Evolutionary conservation across 2,113 vertebrate species (phyloP).

Genomic region (Percopsis transmontana): DNA sequence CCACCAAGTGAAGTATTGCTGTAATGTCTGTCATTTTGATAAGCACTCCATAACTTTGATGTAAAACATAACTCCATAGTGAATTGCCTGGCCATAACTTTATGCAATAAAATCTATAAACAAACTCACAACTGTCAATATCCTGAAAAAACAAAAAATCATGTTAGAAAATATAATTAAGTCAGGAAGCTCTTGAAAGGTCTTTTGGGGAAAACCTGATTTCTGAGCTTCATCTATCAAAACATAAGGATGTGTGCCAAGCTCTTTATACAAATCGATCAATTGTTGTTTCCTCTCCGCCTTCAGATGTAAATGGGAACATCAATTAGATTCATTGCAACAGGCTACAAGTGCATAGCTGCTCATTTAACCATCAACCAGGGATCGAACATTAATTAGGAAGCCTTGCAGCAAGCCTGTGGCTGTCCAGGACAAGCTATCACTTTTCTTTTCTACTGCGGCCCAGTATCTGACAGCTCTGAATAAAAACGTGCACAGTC

Average conservation of each 20-base stretch:
- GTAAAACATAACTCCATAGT: conserved; percentile 19
- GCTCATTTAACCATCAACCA: conserved; percentile 58
- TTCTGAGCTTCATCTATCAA: conserved; percentile 25
- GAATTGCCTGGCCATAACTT: conserved; percentile 12
- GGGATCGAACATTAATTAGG: conserved; percentile 71
- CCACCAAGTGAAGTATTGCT: not conserved
- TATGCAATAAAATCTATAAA: conserved; percentile 16
- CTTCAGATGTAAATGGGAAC: conserved; percentile 39
- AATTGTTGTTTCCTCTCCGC: conserved; percentile 41
- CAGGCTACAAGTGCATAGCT: conserved; percentile 16
- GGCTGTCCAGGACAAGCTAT: conserved; percentile 16
- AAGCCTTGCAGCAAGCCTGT: conserved; percentile 6
- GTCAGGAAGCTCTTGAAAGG: conserved; percentile 12
- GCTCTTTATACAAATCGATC: conserved; percentile 36
- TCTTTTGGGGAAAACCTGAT: conserved; percentile 6
- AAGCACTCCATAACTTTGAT: not conserved
- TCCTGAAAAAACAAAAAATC: conserved; percentile 20
- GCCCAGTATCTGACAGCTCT: conserved; percentile 24
- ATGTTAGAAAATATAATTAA: conserved; percentile 21
- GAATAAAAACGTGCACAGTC: conserved; percentile 8
- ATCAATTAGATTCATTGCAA: conserved; percentile 60
- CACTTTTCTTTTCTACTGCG: not conserved
- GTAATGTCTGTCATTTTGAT: not conserved
- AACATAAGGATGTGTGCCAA: conserved; percentile 8
- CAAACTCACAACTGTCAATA: conserved; percentile 7